These are phyloP conservation scores for Paramisgurnus dabryanus DNA, from an alignment of 2,113 vertebrate species.

Conservation along the genomic window DNA sequence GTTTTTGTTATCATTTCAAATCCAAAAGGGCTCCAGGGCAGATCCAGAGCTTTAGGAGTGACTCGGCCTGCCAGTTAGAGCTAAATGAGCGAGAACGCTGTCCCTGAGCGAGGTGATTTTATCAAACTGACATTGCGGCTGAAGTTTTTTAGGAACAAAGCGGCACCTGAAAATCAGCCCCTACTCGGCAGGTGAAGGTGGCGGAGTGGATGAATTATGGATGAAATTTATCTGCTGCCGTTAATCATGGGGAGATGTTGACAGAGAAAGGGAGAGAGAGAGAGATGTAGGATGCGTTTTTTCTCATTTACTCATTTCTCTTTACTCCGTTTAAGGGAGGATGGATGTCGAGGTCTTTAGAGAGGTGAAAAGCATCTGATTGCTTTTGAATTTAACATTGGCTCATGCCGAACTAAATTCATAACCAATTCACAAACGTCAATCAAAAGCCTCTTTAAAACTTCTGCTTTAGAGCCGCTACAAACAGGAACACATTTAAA, in stretches of 20 bases:
- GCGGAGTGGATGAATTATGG: conserved; percentile 67
- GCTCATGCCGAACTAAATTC: neutral
- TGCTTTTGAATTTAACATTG: conserved; percentile 44
- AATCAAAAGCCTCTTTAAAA: neutral
- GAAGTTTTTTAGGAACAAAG: conserved; percentile 55
- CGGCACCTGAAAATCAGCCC: conserved; percentile 48
- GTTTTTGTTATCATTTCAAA: conserved; percentile 25
- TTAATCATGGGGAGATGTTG: conserved; percentile 59
- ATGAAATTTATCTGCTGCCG: conserved; percentile 57
- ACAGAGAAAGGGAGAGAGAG: conserved; percentile 28
- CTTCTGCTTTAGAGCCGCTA: neutral
- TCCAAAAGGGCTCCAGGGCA: conserved; percentile 6
- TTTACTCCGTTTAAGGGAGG: conserved; percentile 3
- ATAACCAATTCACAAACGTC: neutral
- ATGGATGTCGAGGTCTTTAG: conserved; percentile 1
- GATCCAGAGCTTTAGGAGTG: conserved; percentile 13
- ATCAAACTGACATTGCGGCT: conserved; percentile 56
- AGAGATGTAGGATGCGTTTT: conserved; percentile 1
- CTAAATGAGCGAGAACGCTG: conserved; percentile 30
- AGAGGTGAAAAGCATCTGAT: conserved; percentile 58
- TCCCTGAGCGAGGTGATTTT: conserved; percentile 42
- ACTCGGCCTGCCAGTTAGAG: conserved; percentile 24
- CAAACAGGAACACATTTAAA: neutral
- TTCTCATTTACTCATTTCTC: conserved; percentile 23
- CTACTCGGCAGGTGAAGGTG: conserved; percentile 60